Base-by-base conservation (phyloP, 2,888 invertebrate genomes). In the Sinodicranocentrus sp. region DNA sequence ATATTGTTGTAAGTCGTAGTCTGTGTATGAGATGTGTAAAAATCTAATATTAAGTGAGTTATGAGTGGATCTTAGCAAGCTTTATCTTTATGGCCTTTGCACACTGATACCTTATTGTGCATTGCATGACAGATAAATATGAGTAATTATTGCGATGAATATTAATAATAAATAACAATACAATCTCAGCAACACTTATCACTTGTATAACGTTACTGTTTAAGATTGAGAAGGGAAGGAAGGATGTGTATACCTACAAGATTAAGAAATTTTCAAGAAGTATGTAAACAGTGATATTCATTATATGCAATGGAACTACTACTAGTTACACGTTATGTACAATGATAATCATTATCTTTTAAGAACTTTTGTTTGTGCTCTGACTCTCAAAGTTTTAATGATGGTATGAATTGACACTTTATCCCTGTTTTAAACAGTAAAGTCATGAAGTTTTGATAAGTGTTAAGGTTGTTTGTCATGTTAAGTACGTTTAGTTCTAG, bases 81-180 rank as follows among this genome's bases (percentile, higher is more conserved):
- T 71, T 39, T 71, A 33, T 71, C 71, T 71, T 71, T 71, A 71
- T 71, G 71, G 39, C 19, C 33, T 28, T 39, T 71, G 71, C 71
- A 57, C 71, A 57, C 28, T 19, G 21, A 33, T 33, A 33, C 19
- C 19, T 26, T 71, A 19, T 23, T n/a, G n/a, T n/a, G 5, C 23
- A 57, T 21, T 23, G 54, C 39, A 57, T 43, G 19, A 26, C 39
- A 57, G 23, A 33, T n/a, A 28, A 13, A 39, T 33, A 71, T 6
- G 19, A 23, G 26, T 10, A 68, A 68, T 68, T 68, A 48, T 68
- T 44, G 25, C 48, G 68, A 48, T 68, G 48, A 23, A 3, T 25
- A 61, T 39, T 1, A 65, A 39, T 8, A 33, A 33, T 33, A 65
- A 39, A 39, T 8, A 6, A 13, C 19, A 17, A 26, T 8, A n/a